A percentile compares a stretch with the other conserved stretches of the same genome.
Conservation (phyloP, 1,140 invertebrate genomes). For the Aleiodes sp. region DNA sequence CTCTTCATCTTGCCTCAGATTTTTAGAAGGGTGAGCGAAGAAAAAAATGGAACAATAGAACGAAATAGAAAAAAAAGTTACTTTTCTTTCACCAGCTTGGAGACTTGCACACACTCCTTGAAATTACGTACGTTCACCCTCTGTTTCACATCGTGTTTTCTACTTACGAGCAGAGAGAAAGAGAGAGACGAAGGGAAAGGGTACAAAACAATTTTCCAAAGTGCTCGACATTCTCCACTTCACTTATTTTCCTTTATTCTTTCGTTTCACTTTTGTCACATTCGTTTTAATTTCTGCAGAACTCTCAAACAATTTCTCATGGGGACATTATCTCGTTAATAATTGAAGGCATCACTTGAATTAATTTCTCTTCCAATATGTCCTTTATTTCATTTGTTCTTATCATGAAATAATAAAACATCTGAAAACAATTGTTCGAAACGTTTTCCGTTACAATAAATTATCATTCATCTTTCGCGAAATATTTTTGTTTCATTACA, state of each 20-base stretch:
- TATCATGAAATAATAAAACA: neutral
- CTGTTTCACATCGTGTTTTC: conserved; percentile 19
- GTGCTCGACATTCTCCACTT: conserved; percentile 20
- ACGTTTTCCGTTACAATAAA: neutral
- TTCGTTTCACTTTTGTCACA: neutral
- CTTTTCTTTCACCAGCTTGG: conserved; percentile 19
- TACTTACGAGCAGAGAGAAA: conserved; percentile 8
- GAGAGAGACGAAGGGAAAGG: too few species aligned
- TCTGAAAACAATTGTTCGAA: neutral
- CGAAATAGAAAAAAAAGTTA: neutral
- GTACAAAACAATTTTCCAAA: conserved; percentile 33
- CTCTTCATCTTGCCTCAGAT: neutral
- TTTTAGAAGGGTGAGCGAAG: neutral
- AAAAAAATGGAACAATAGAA: neutral
- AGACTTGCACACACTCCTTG: conserved; percentile 9
- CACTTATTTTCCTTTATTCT: neutral
- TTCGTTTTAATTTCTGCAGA: neutral
- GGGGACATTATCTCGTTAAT: neutral
- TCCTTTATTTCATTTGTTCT: conserved; percentile 1
- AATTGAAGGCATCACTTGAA: neutral
- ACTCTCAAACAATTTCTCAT: neutral
- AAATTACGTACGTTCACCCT: conserved; percentile 19
- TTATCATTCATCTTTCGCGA: neutral
- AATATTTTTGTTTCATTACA: neutral
- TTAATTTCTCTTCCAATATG: neutral